Evolutionary conservation across 2,888 invertebrate species (phyloP).

Genomic region (Mimachlamys varia): DNA sequence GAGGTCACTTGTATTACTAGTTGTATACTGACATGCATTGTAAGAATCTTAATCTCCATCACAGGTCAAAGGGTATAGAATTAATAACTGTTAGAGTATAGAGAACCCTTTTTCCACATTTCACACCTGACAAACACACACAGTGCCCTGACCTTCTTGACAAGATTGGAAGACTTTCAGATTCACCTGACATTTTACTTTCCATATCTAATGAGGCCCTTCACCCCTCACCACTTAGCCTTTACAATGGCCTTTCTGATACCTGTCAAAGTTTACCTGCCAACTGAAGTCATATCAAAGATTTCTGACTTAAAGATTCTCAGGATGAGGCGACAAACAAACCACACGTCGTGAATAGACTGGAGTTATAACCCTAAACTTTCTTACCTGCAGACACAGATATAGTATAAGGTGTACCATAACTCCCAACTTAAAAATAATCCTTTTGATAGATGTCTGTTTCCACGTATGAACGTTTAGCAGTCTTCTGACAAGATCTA

Average conservation of each 20-base stretch:
- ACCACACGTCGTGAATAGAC: slow-evolving; percentile 5
- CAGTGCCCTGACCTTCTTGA: background rate
- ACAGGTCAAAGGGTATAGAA: background rate
- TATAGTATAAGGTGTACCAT: background rate
- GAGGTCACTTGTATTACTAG: background rate
- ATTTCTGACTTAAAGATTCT: background rate
- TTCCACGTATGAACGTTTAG: background rate
- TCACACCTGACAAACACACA: background rate
- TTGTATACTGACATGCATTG: too few relatives aligned
- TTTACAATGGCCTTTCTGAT: background rate
- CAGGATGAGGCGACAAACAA: background rate
- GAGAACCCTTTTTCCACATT: background rate
- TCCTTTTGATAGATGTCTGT: background rate
- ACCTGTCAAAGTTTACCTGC: slow-evolving; percentile 18
- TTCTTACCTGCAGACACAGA: slow-evolving; percentile 18
- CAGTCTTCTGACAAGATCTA: background rate
- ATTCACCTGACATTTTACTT: slow-evolving; percentile 4
- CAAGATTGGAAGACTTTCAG: slow-evolving; percentile 7
- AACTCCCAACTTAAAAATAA: background rate
- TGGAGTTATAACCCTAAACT: background rate
- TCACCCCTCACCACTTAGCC: background rate
- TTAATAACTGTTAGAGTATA: background rate
- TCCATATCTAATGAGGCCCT: background rate
- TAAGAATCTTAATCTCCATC: background rate
- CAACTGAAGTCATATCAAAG: background rate